Base-by-base conservation (phyloP, 2,113 vertebrate genomes). In the Rhinichthys klamathensis region DNA sequence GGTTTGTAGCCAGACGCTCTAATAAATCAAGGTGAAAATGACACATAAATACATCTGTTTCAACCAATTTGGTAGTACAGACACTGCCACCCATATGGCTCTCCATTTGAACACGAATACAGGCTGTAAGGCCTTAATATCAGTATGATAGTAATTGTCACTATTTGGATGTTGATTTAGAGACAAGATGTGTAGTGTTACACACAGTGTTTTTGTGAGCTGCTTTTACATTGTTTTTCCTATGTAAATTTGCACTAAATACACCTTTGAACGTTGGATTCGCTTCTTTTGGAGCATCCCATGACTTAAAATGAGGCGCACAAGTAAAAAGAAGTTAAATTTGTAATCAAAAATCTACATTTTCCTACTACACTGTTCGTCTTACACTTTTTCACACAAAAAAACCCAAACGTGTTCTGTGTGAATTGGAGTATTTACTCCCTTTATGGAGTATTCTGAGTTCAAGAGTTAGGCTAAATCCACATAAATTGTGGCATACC, bases 1-100 rank as follows among this genome's bases (percentile, higher is more conserved):
- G 61, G 27, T 44, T 81, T 23, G 58, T 51, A 82, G 87, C 90
- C 86, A 90, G 90, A 86, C 87, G 90, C 86, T 89, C 89, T 89
- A 91, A 90, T 90, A 89, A 92, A 93, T 91, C 73, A 85, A 51
- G 80, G 90, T 85, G 78, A 92, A 92, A 93, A 86, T 46, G 72
- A 89, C 89, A 89, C 83, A 90, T 93, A 95, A 94, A 93, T 94
- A 90, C 78, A 86, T 87, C 86, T 85, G 90, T 91, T 92, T 88
- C 86, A 85, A 78, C 87, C 86, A 91, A 92, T 93, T 92, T 89
- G 88, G 67, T 90, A 89, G 89, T 91, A 89, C 90, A 90, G 88
- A 83, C 90, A 90, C 82, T 90, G 90, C 85, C 87, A 89, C 70
- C 81, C 54, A 72, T 90, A 87, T 84, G 84, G 80, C 84, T 80